Evolutionary conservation across 2,113 vertebrate genomes (phyloP), one percentile per base, ranked within the genome.

Genomic region (Phylloscopus whistleri): DNA sequence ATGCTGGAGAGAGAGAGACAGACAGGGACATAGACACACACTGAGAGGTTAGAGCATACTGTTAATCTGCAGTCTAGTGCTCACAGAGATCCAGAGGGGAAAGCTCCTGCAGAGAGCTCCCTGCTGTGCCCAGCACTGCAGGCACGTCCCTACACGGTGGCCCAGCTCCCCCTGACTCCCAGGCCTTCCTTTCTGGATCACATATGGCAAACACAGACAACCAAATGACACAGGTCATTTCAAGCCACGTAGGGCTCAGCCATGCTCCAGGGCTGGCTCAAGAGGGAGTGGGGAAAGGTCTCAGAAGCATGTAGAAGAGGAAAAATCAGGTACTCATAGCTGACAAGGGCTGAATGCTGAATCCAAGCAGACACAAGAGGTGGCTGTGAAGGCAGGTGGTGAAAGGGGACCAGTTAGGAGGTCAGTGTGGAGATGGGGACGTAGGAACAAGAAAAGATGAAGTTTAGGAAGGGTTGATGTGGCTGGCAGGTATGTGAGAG

Each of bases 1-100:
- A 98, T 98, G 97, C 99, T 99, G 98, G 95, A 96, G 58, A 89
- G 95, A 96, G 95, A 96, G 93, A 86, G 91, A 97, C 72, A 94
- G 96, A 95, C 95, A 97, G 66, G 93, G 87, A 97, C 4, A 74
- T 11, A 92, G 82, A 93, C 67, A 89, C 72, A 93, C 90, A 81
- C 84, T 73, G 0, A 69, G 87, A 93, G 72, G 94, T 97, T 97
- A 97, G 94, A 87, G 84, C 5, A 3, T 59, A 67, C 35, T 77
- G 91, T 96, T 96, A 95, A 96, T 86, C 84, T 68, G 85, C 72
- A 94, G 62, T 2, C 10, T 52, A 79, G 86, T 11, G 81, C 90
- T 94, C 87, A 39, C 59, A 88, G 68, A 63, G 82, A 90, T 93
- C 80, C 95, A 90, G 87, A 95, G 62, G 92, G 92, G 90, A 91